Conservation (phyloP, 2,113 vertebrate species). For the Apodemus sylvaticus region DNA sequence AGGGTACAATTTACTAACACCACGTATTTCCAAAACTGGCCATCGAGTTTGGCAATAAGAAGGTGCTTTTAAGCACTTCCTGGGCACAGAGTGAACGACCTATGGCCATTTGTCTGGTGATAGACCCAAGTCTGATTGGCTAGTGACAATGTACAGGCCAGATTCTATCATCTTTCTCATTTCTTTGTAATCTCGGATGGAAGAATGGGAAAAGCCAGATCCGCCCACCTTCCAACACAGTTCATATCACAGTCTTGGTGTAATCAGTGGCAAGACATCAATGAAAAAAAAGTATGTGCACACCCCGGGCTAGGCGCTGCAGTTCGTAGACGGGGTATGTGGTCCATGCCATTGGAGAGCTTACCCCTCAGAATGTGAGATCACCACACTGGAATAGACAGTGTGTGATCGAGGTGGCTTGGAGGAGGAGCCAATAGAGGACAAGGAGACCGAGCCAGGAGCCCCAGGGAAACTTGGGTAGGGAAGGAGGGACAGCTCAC, state of each 20-base stretch:
- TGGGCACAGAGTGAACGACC: not conserved
- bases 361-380: not conserved
- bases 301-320: not conserved
- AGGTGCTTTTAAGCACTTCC: not conserved
- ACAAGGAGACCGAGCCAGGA: not conserved
- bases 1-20: not conserved
- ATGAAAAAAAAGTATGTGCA: not conserved
- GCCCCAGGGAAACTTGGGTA: not conserved
- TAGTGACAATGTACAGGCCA: not conserved
- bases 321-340: not conserved
- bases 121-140: not conserved
- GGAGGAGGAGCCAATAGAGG: not conserved
- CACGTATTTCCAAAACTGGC: not conserved
- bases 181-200: not conserved
- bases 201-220: not conserved
- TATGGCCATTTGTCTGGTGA: not conserved
- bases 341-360: not conserved
- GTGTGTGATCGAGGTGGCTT: not conserved
- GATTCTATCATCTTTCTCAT: not conserved
- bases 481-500: rapidly evolving
- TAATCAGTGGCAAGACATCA: not conserved
- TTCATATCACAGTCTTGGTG: not conserved
- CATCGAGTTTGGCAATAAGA: no score
- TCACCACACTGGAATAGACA: not conserved
- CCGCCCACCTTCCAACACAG: not conserved